These are phyloP conservation scores for Coleophora flavipennella DNA, from an alignment of 2,888 invertebrate species.

Conservation along the genomic window DNA sequence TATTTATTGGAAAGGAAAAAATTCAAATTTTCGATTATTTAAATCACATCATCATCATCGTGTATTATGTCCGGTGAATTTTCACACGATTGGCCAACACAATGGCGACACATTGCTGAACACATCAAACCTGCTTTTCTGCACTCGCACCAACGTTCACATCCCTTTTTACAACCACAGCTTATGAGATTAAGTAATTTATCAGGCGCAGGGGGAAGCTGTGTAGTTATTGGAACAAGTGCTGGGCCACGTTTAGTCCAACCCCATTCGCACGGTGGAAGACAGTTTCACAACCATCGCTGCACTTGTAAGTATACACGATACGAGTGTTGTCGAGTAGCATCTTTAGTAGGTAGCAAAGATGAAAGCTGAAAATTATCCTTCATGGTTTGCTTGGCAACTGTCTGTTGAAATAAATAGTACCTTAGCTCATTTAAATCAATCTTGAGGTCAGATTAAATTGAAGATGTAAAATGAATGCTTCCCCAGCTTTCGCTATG, in stretches of 20 bases:
- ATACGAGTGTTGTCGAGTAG: conserved; percentile 3
- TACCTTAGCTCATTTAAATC: conserved; percentile 1
- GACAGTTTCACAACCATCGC: conserved; percentile 3
- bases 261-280: conserved; percentile 5
- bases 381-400: conserved; percentile 4
- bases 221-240: neutral
- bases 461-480: conserved; percentile 4
- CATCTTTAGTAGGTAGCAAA: conserved; percentile 1
- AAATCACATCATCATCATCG: too few species aligned
- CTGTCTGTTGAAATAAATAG: conserved; percentile 2
- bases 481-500: conserved; percentile 5
- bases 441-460: conserved; percentile 1
- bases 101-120: conserved; percentile 1
- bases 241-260: conserved; percentile 3
- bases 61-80: too few species aligned
- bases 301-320: conserved; percentile 5
- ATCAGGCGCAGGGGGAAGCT: neutral
- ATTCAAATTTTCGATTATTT: too few species aligned
- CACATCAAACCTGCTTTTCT: conserved; percentile 5
- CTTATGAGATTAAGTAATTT: conserved; percentile 2
- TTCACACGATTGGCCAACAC: neutral
- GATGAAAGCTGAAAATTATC: conserved; percentile 6
- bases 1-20: too few species aligned
- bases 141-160: conserved; percentile 5
- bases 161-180: conserved; percentile 4